Base-by-base conservation (phyloP, 2,113 vertebrate genomes). In the Haliaeetus leucogaster region DNA sequence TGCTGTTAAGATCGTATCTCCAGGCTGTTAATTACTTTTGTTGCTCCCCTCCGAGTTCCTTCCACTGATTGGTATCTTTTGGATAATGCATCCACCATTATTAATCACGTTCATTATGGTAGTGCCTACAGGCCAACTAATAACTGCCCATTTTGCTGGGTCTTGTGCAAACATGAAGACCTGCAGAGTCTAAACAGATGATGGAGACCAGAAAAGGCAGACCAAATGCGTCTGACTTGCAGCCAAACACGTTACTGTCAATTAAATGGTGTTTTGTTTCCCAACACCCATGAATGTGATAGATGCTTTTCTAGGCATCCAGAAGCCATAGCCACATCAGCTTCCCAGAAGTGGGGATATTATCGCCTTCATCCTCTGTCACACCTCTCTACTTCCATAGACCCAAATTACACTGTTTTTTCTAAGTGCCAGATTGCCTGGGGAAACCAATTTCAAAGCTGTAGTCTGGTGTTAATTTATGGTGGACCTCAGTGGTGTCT, bases 101-200 rank as follows among this genome's bases (percentile, higher is more conserved):
- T 89, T 97, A 91, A 96, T 94, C 66, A 11, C 3, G 23, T 70
- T 90, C 72, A 58, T 95, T 88, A 80, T 2, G 20, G 38, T 4
- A 58, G 26, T 61, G 78, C 95, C 96, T 63, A 36, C 42, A 8
- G 87, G 95, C 86, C 87, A 77, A 18, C 48, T 29, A 6, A 62
- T 12, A 84, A 55, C 73, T 48, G 78, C 93, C 81, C 74, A 0
- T 94, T 82, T 19, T 88, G 48, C 62, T 50, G 74, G 19, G 53
- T 91, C 88, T 68, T 96, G 96, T 92, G 91, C 78, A 50, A 76
- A 83, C 96, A 90, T 0, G 66, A 95, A 68, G 91, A 73, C 71
- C 53, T 58, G 52, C 21, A 32, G n/a, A 65, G 48, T 45, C 91
- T 90, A 56, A 61, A 4, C 36, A 86, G 88, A 19, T 23, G 27